These are phyloP conservation scores for Chaetops frenatus DNA, from an alignment of 2,113 vertebrate species.

Conservation along the genomic window DNA sequence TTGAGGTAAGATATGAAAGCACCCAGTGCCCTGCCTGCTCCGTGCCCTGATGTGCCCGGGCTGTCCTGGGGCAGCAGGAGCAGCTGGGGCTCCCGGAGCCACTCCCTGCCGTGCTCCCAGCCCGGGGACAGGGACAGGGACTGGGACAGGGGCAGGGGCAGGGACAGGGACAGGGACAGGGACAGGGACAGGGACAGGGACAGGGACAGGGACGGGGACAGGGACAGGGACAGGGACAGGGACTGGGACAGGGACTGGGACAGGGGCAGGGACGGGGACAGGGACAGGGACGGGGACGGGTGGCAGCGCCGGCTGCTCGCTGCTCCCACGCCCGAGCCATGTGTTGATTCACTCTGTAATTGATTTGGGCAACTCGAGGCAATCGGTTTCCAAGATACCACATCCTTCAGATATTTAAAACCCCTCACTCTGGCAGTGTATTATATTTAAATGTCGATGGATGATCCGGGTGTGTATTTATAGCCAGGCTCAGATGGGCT, in stretches of 20 bases:
- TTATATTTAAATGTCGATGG: conserved; percentile 17
- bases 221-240: not conserved
- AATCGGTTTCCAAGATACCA: conserved; percentile 63
- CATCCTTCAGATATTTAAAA: conserved; percentile 56
- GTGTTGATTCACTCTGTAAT: conserved; percentile 61
- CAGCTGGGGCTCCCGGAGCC: not conserved
- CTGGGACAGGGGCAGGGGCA: too few relatives aligned
- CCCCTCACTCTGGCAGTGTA: not conserved
- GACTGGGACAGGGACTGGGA: not conserved
- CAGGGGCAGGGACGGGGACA: not conserved
- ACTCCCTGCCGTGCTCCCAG: not conserved
- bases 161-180: too few relatives aligned
- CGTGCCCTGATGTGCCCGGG: not conserved
- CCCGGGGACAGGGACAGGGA: not conserved
- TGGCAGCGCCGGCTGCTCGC: not conserved
- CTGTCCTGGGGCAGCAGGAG: not conserved
- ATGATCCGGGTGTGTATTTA: not conserved
- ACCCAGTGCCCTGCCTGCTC: not conserved
- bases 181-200: too few relatives aligned
- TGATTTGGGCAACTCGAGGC: conserved; percentile 61
- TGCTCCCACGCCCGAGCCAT: conserved; percentile 30
- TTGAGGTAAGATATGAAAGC: not conserved
- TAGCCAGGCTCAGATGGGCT: not conserved
- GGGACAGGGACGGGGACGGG: not conserved
- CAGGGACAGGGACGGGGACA: not conserved